Base-by-base conservation (phyloP, 2,797 vertebrate genomes). In the Siniperca undulata region DNA sequence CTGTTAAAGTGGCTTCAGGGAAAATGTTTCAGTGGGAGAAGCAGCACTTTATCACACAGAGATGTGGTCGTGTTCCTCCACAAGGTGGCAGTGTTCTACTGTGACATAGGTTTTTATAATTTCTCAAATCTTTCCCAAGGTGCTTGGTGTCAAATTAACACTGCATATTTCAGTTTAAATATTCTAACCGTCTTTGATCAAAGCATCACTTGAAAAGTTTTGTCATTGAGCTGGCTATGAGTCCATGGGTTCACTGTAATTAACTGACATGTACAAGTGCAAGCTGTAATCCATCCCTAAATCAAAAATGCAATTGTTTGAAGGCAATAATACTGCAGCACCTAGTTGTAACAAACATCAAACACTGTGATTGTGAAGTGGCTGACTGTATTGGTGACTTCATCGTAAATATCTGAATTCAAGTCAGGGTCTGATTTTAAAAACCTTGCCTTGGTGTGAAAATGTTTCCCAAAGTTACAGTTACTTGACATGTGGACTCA, bases 51-150 rank as follows among this genome's bases (percentile, higher is more conserved):
- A 85, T 85, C 69, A 48, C 68, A 38, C 44, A 38, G 55, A 74
- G 22, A 48, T 55, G 1, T 11, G 69, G 17, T 27, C 0, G 17
- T 20, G 53, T 61, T 88, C 34, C 36, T 82, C 93, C 94, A 92
- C 92, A 62, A 84, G 93, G 86, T 88, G 93, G 92, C 92, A 93
- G 86, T 89, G 48, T 90, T 88, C 78, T 60, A 80, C 90, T 85
- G 80, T 81, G 66, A 81, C 42, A 9, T 68, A 61, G 34, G 16
- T 82, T 70, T 66, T 46, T 53, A 40, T 59, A 27, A 58, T 44
- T 46, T 67, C 73, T 86, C 22, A 48, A 64, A 70, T 80, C 67
- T 70, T 58, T 79, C 50, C 67, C 62, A 56, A 56, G 84, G 85
- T 89, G 90, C 85, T 91, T 78, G 83, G 80, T 85, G 81, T 90